Base-by-base conservation (phyloP, 2,113 vertebrate species). In the Oryzias curvinotus region DNA sequence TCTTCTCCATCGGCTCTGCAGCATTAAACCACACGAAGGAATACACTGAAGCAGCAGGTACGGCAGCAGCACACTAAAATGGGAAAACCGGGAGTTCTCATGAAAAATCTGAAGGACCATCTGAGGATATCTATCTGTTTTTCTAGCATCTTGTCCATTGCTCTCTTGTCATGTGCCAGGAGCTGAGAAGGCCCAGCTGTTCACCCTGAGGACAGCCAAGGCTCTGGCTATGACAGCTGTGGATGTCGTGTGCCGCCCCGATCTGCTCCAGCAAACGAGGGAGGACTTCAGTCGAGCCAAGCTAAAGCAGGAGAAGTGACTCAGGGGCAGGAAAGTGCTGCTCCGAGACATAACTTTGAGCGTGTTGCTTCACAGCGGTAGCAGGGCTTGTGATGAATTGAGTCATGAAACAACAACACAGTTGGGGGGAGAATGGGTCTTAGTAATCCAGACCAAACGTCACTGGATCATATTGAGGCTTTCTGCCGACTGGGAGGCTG, bases 141-240 rank as follows among this genome's bases (percentile, higher is more conserved):
- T 58, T 73, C 57, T 46, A 62, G 36, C 36, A 10, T 68, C 55
- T 71, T 13, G 42, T 30, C 26, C 16, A 49, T 62, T 7, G 14
- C 42, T 69, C 42, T 61, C 69, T 23, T 62, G 43, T 5, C 28
- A 12, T 36, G 44, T 41, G 68, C 75, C 78, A 96, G 94, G 95
- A 62, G 93, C 94, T 56, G 89, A 93, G 65, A 78, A 90, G 62
- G 94, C 95, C 83, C 95, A 96, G 82, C 91, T 92, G 85, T 95
- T 92, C 14, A 68, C 94, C 60, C 86, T 95, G 82, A 91, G 94
- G 68, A 92, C 91, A 16, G 93, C 94, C 64, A 94, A 95, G 80
- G 92, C 93, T 51, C 82, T 95, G 85, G 92, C 93, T 5, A 95
- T 95, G 94, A 96, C 95, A 67, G 94, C 95, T 6, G 78, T 95